Conservation (phyloP, 2,888 invertebrate species). For the Mesochorus sp. region DNA sequence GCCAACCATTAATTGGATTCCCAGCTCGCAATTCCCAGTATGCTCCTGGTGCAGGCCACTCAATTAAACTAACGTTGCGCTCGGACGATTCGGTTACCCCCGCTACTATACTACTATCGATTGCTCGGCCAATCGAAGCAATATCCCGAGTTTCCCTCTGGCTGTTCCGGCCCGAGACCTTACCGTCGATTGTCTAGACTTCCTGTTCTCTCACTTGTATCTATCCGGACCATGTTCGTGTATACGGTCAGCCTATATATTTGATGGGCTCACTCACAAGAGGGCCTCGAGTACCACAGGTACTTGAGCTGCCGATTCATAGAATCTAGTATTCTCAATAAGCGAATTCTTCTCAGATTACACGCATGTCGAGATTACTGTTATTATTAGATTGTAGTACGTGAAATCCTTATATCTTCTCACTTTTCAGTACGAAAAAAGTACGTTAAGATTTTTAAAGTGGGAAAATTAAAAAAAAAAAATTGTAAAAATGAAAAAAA, state of each 20-base stretch:
- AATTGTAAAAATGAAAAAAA: too few species aligned
- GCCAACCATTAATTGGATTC: conserved; percentile 73
- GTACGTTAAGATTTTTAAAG: too few species aligned
- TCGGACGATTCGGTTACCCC: conserved; percentile 56
- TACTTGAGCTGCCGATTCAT: not conserved
- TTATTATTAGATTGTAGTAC: too few species aligned
- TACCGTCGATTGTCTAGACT: conserved; percentile 54
- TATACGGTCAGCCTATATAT: not conserved
- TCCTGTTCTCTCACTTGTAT: conserved; percentile 29
- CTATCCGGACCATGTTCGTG: conserved; percentile 7
- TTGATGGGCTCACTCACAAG: not conserved
- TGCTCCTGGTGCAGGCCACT: conserved; percentile 67
- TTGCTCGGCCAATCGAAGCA: conserved; percentile 55
- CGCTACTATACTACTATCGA: conserved; percentile 47
- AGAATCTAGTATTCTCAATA: not conserved
- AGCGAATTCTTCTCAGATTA: not conserved
- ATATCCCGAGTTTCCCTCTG: conserved; percentile 37
- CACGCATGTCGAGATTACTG: not conserved
- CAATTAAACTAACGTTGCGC: conserved; percentile 70
- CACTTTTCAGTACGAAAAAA: too few species aligned
- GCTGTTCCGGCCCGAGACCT: conserved; percentile 41
- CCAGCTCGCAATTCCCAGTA: conserved; percentile 71
- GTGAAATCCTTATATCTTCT: too few species aligned
- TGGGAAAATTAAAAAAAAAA: too few species aligned
- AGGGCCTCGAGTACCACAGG: not conserved